A percentile compares a stretch with the other conserved stretches of the same genome.
These are phyloP conservation scores for Amblyteles armatorius DNA, from an alignment of 2,888 invertebrate genomes.

Conservation along the genomic window DNA sequence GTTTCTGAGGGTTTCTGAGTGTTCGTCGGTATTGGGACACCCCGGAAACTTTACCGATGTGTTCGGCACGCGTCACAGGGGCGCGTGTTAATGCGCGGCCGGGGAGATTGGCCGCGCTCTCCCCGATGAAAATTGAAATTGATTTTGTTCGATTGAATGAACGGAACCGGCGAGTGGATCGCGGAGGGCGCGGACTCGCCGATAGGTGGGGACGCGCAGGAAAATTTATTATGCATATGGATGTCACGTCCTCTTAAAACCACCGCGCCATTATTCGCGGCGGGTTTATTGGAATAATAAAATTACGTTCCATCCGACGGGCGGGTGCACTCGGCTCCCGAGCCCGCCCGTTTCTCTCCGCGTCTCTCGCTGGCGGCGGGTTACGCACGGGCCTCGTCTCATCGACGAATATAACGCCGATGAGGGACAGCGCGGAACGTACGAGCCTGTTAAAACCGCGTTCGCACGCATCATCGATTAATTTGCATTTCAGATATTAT, in stretches of 20 bases:
- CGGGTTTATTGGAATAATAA: conserved; percentile 58
- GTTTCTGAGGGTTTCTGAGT: no score
- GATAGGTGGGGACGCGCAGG: conserved; percentile 23
- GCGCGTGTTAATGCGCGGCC: conserved; percentile 30
- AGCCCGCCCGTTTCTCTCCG: background rate
- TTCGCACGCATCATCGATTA: conserved; percentile 41
- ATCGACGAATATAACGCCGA: no score
- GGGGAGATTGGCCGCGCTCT: background rate
- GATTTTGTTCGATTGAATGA: conserved; percentile 56
- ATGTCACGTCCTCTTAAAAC: conserved; percentile 57
- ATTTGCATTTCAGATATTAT: conserved; percentile 37
- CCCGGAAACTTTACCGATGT: background rate
- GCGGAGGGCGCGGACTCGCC: background rate
- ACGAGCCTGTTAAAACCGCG: background rate
- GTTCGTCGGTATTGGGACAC: no score
- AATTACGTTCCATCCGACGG: conserved; percentile 30
- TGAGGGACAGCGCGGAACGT: no score
- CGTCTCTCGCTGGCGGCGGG: background rate
- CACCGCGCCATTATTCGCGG: conserved; percentile 48
- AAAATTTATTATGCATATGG: conserved; percentile 52
- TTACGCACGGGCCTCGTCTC: no score
- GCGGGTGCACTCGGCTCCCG: background rate
- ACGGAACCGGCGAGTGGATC: background rate
- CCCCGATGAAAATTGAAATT: conserved; percentile 49
- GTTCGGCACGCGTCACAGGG: conserved; percentile 9